These are phyloP conservation scores for Saccopteryx bilineata DNA, from an alignment of 2,113 vertebrate genomes.

Conservation along the genomic window DNA sequence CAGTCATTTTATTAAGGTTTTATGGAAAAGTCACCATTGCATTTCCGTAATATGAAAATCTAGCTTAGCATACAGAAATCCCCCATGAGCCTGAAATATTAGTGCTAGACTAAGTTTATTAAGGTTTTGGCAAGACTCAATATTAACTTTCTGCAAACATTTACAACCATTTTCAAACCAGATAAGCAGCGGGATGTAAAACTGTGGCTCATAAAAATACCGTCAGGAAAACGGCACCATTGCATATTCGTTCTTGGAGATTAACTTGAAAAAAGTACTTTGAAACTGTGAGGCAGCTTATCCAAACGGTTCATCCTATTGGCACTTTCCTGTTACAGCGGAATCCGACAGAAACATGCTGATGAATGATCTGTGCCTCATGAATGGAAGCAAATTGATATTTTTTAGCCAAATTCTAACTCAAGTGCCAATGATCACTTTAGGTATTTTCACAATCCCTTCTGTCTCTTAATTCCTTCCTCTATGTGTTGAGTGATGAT, in stretches of 20 bases:
- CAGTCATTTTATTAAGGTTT: constrained; percentile 75
- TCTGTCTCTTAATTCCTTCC: not conserved
- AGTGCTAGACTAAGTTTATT: constrained; percentile 81
- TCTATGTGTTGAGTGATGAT: not conserved
- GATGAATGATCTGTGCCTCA: constrained; percentile 16
- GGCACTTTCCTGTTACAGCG: constrained; percentile 36
- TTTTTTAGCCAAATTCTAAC: constrained; percentile 57
- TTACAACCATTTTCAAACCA: constrained; percentile 81
- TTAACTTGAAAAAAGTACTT: constrained; percentile 70
- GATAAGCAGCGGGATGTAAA: constrained; percentile 82
- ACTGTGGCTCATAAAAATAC: constrained; percentile 79
- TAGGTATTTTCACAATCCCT: not conserved
- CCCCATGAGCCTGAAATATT: constrained; percentile 77
- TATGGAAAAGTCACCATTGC: constrained; percentile 84
- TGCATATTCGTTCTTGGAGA: constrained; percentile 64
- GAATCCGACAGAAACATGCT: not conserved
- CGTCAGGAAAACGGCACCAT: constrained; percentile 76
- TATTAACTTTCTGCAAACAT: constrained; percentile 81
- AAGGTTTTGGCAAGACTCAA: constrained; percentile 74
- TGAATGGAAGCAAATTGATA: constrained; percentile 14
- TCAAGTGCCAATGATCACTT: constrained; percentile 35
- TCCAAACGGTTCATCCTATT: not conserved
- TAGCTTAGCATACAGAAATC: constrained; percentile 80
- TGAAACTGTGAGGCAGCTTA: constrained; percentile 11
- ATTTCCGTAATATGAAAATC: constrained; percentile 87